Conservation (phyloP, 2,888 invertebrate genomes). For the Agrilus cyanescens region DNA sequence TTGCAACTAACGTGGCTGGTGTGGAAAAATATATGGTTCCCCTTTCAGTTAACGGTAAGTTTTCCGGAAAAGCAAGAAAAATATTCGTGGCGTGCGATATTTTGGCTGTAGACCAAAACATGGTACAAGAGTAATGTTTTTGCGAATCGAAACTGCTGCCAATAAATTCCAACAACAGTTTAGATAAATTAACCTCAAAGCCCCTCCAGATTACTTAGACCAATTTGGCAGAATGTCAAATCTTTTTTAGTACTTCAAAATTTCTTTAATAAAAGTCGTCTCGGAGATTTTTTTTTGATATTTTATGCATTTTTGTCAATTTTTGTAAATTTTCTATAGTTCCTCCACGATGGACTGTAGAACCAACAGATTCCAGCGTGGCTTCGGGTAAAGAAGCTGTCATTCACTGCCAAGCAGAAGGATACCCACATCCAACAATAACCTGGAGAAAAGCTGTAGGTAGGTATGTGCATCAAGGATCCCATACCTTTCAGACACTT, state of each 20-base stretch:
- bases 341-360: conserved; percentile 81
- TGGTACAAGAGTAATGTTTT: too few species aligned
- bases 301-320: background rate
- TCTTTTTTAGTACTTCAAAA: too few species aligned
- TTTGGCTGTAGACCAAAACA: too few species aligned
- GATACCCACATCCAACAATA: conserved; percentile 79
- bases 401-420: conserved; percentile 81
- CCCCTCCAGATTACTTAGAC: too few species aligned
- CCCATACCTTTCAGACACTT: too few species aligned
- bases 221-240: background rate
- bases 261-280: too few species aligned
- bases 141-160: too few species aligned
- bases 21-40: conserved; percentile 66
- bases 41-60: conserved; percentile 67
- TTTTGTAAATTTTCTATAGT: conserved; percentile 40
- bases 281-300: too few species aligned
- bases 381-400: conserved; percentile 74
- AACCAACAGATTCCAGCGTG: conserved; percentile 71
- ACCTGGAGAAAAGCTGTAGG: conserved; percentile 86
- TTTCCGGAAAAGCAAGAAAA: conserved; percentile 1
- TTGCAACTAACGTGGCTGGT: conserved; percentile 79
- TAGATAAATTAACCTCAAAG: too few species aligned
- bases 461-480: conserved; percentile 33
- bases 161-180: too few species aligned
- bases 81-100: background rate